Evolutionary conservation across 2,797 vertebrate species (phyloP).

Genomic region (Rhynchonycteris naso): DNA sequence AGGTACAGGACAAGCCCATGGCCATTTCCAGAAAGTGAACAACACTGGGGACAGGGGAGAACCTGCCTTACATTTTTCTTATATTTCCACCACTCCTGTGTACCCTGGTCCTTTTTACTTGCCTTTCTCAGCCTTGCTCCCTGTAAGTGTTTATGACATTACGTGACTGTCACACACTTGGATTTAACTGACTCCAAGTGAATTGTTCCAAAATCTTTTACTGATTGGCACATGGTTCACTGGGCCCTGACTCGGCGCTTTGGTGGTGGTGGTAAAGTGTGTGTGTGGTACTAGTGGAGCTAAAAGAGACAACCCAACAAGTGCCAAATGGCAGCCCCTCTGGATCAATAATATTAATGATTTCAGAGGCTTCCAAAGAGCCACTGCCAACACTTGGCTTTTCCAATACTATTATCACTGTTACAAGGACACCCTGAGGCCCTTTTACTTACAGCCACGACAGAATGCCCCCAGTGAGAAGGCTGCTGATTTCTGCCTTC

Average conservation of each 20-base stretch:
- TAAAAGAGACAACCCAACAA: conserved; percentile 70
- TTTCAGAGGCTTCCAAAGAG: conserved; percentile 74
- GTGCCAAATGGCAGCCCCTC: conserved; percentile 75
- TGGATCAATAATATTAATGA: conserved; percentile 82
- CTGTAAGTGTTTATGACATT: conserved; percentile 61
- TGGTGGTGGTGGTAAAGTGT: background rate
- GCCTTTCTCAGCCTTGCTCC: background rate
- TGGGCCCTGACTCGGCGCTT: conserved; percentile 13
- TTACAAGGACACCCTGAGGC: conserved; percentile 63
- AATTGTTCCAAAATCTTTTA: conserved; percentile 77
- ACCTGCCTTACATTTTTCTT: background rate
- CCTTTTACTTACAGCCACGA: conserved; percentile 65
- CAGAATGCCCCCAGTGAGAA: conserved; percentile 20
- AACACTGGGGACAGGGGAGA: background rate
- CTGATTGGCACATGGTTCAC: conserved; percentile 61
- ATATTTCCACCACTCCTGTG: background rate
- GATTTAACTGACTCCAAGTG: conserved; percentile 76
- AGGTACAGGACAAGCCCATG: background rate
- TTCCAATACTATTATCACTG: conserved; percentile 61
- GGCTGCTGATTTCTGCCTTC: background rate
- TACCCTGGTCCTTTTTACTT: background rate
- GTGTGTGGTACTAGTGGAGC: conserved; percentile 54
- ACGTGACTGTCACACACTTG: conserved; percentile 78
- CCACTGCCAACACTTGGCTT: conserved; percentile 79
- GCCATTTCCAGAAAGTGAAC: background rate